These are phyloP conservation scores for Thripadectes ignobilis DNA, from an alignment of 2,797 vertebrate species.

Conservation along the genomic window DNA sequence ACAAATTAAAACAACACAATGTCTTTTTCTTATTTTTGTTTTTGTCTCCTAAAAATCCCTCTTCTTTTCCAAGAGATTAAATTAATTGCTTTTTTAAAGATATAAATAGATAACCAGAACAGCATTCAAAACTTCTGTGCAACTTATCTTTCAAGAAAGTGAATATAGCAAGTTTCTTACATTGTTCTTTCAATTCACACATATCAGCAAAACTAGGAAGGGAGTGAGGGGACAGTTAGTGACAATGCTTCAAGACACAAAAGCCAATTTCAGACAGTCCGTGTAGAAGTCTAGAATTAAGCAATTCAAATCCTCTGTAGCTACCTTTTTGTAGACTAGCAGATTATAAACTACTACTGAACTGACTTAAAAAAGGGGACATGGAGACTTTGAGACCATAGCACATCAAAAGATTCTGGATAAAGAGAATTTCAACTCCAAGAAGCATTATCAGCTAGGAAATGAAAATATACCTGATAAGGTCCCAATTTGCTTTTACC, in stretches of 20 bases:
- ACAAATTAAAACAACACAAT: not conserved
- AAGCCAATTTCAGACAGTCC: not conserved
- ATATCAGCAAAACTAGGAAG: not conserved
- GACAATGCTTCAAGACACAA: not conserved
- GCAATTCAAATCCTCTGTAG: not conserved
- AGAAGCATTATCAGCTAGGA: not conserved
- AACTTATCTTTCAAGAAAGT: not conserved
- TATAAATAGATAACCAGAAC: not conserved
- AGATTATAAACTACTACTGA: not conserved
- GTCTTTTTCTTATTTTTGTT: not conserved
- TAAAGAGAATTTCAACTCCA: not conserved
- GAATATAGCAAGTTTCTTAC: not conserved
- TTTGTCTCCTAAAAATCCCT: not conserved
- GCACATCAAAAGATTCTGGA: not conserved
- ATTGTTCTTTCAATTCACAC: not conserved
- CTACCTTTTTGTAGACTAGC: not conserved
- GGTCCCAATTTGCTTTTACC: fast-evolving
- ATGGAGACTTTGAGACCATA: not conserved
- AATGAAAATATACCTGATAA: not conserved
- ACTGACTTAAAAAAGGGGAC: not conserved
- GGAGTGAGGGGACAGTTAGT: not conserved
- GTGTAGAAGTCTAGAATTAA: not conserved
- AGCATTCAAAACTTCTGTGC: not conserved
- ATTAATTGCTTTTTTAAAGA: not conserved
- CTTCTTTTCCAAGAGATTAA: not conserved